phyloP scores from a whole-genome alignment of 2,797 vertebrate species.

The Poeciliopsis turneri region DNA sequence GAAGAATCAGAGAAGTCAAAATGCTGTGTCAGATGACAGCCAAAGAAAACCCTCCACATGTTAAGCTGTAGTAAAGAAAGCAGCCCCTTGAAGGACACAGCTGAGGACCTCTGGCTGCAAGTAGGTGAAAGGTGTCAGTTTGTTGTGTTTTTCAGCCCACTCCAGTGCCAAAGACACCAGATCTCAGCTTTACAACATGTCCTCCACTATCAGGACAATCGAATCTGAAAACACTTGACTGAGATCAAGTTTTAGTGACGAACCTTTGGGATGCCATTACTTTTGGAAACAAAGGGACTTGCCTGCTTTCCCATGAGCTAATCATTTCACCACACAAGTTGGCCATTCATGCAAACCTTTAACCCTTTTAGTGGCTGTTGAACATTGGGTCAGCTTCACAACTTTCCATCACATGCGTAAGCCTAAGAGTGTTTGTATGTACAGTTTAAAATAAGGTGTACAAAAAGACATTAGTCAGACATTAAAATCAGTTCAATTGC shows the following conservation, averaged over 20 bases:
- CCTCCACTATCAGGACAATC: background rate
- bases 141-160: background rate
- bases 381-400: background rate
- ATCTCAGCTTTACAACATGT: slow-evolving; percentile 1
- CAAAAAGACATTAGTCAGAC: background rate
- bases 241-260: slow-evolving; percentile 4
- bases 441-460: background rate
- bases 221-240: background rate
- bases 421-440: background rate
- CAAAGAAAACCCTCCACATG: background rate
- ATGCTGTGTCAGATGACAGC: background rate
- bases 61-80: background rate
- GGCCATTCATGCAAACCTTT: slow-evolving; percentile 31
- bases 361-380: background rate
- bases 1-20: background rate
- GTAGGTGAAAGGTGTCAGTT: slow-evolving; percentile 67
- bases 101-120: slow-evolving; percentile 61
- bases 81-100: slow-evolving; percentile 5
- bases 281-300: slow-evolving; percentile 6
- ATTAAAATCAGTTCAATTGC: background rate
- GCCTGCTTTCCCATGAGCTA: slow-evolving; percentile 20
- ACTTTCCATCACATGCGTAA: background rate
- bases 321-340: slow-evolving; percentile 46
- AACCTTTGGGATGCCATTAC: background rate
- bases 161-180: slow-evolving; percentile 6